A percentile compares a stretch with the other conserved stretches of the same genome.
These are phyloP conservation scores for Diploscapter pachys DNA, from an alignment of 1,140 invertebrate genomes.

Conservation along the genomic window DNA sequence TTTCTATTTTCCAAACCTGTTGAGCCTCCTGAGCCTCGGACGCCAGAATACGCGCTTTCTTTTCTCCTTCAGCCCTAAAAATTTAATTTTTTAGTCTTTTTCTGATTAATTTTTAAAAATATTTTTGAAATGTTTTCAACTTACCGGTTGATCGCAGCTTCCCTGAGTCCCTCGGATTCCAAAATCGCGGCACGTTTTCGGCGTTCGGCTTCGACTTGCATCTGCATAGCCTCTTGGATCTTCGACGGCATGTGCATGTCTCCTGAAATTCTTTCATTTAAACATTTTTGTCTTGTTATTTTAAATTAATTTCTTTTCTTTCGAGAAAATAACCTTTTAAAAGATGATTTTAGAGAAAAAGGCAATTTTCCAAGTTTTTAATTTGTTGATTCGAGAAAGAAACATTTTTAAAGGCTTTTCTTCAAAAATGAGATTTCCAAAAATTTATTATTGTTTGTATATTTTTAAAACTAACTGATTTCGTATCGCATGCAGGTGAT, in stretches of 20 bases:
- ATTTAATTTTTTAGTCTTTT: conserved; percentile 67
- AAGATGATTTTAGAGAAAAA: too few species aligned
- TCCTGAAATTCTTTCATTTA: conserved; percentile 8
- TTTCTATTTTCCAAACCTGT: conserved; percentile 65
- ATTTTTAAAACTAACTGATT: conserved; percentile 68
- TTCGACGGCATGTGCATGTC: conserved; percentile 85
- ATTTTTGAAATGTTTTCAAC: background rate
- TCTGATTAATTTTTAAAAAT: background rate
- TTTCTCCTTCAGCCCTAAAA: conserved; percentile 94
- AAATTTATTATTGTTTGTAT: background rate
- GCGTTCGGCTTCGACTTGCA: conserved; percentile 97
- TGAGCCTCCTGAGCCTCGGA: conserved; percentile 77
- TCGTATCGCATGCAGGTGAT: conserved; percentile 95
- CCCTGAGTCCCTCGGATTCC: conserved; percentile 81
- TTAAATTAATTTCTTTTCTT: background rate
- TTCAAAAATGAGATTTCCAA: too few species aligned
- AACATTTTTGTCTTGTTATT: background rate
- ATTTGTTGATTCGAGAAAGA: background rate
- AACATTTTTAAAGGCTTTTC: too few species aligned
- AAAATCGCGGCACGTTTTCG: conserved; percentile 93
- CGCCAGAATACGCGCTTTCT: conserved; percentile 82
- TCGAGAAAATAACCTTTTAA: conserved; percentile 1
- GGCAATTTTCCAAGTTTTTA: background rate
- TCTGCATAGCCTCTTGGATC: conserved; percentile 98
- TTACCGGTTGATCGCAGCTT: conserved; percentile 83